Evolutionary conservation across 2,888 invertebrate species (phyloP), one percentile per base, ranked within the genome.

Genomic region (Drosophila seclusa): DNA sequence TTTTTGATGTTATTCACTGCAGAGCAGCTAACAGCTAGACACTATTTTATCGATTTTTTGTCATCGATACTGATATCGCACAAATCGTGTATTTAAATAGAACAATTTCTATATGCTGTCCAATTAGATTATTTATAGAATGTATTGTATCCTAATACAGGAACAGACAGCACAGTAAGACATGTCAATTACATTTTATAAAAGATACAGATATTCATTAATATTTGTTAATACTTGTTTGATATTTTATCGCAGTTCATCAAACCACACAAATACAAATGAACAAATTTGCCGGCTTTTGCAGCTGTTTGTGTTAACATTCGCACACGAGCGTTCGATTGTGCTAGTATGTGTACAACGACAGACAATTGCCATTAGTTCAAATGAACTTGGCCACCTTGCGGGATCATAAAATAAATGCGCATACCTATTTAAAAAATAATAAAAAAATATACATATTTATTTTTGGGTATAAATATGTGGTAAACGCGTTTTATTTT

Each of bases 341-440:
- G n/a, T 21, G 13, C 40, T 24, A 32, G 40, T 40, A 1, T 38
- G 36, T 59, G 32, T 32, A 45, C 7, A 64, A 71, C 78, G 50
- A 67, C 48, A 62, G 61, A 62, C 61, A 32, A 48, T 36, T 61
- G 18, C 4, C 59, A 67, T 70, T 70, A 5, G 62, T 48, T 55
- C 36, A 32, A 29, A 36, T 77, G 73, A 76, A 76, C 76, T 76
- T 68, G 52, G 24, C 59, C 73, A 68, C 76, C 68, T 73, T 45
- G 24, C 13, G 6, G 52, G 55, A 61, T 76, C 73, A 55, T 73
- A 59, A 40, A 2, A n/a, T 40, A 38, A 18, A 6, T 38, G 10
- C 10, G 10, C 1, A 0, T 11, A 4, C 10, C 0, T 32, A 32
- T 11, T 10, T 11, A 10, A 11, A 32, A 32, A 32, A 11, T 32